These are phyloP conservation scores for Kryptolebias marmoratus DNA, from an alignment of 2,113 vertebrate species.

Conservation along the genomic window DNA sequence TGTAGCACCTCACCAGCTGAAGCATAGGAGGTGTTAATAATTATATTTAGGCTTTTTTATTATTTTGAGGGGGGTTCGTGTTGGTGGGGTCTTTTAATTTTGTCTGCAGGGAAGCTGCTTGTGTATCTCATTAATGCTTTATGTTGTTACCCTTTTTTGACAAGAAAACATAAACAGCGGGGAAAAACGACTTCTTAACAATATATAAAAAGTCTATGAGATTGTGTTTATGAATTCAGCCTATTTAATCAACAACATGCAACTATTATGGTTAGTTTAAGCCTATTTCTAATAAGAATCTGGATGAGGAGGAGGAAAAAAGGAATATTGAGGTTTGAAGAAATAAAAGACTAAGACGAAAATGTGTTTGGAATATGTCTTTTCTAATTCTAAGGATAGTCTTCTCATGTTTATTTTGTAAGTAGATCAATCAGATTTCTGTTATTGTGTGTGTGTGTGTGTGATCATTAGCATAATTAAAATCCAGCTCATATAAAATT, in stretches of 20 bases:
- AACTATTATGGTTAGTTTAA: background rate
- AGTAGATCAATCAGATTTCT: background rate
- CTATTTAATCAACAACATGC: background rate
- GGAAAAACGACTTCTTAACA: background rate
- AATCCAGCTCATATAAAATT: background rate
- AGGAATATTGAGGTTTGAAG: background rate
- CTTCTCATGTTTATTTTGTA: background rate
- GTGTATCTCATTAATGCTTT: constrained; percentile 44
- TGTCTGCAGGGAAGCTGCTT: constrained; percentile 41
- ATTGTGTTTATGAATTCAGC: background rate
- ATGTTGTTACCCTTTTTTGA: constrained; percentile 12
- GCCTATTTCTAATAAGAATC: background rate
- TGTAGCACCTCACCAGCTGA: constrained; percentile 70
- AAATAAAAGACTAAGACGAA: background rate
- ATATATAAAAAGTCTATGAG: background rate
- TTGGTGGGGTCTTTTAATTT: constrained; percentile 15
- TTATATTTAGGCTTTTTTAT: constrained; percentile 54
- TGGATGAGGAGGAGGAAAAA: background rate
- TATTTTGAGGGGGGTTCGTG: constrained; percentile 43
- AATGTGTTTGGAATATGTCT: background rate
- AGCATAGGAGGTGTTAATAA: constrained; percentile 60
- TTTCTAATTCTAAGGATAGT: background rate
- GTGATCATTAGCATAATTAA: background rate
- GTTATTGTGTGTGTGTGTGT: background rate
- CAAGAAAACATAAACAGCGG: constrained; percentile 4